Percentiles rank a stretch among this genome's conserved stretches.
Evolutionary conservation across 2,113 vertebrate genomes (phyloP).

Genomic region (Nothoprocta pentlandii): DNA sequence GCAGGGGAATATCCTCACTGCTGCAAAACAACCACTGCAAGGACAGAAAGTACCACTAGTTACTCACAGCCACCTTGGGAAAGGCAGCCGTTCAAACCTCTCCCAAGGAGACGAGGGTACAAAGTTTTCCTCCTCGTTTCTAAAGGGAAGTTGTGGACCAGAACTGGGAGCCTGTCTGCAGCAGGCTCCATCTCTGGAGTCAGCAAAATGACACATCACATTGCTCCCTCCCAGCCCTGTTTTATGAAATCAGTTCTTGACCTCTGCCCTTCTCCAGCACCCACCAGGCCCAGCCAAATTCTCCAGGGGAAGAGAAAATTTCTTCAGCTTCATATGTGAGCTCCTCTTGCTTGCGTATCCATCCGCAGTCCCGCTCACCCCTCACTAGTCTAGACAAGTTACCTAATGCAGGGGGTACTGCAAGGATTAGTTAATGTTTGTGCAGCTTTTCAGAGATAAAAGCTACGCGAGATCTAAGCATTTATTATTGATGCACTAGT

Average conservation of each 20-base stretch:
- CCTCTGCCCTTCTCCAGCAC: neutral
- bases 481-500: constrained; percentile 60
- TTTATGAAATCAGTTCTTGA: neutral
- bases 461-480: neutral
- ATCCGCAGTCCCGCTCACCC: neutral
- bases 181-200: neutral
- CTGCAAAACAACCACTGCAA: neutral
- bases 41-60: neutral
- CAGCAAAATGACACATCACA: neutral
- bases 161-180: accelerated
- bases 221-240: neutral
- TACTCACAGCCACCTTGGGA: accelerated
- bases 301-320: accelerated
- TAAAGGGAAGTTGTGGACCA: neutral
- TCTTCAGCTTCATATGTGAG: neutral
- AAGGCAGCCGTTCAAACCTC: neutral
- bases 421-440: constrained; percentile 42
- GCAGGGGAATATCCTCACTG: neutral
- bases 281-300: neutral
- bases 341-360: neutral
- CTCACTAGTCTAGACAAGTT: constrained; percentile 18
- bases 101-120: neutral
- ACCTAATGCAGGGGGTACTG: neutral
- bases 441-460: constrained; percentile 25
- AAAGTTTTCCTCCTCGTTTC: neutral